Conservation (phyloP, 2,113 vertebrate species). For the Oenanthe oenanthe region DNA sequence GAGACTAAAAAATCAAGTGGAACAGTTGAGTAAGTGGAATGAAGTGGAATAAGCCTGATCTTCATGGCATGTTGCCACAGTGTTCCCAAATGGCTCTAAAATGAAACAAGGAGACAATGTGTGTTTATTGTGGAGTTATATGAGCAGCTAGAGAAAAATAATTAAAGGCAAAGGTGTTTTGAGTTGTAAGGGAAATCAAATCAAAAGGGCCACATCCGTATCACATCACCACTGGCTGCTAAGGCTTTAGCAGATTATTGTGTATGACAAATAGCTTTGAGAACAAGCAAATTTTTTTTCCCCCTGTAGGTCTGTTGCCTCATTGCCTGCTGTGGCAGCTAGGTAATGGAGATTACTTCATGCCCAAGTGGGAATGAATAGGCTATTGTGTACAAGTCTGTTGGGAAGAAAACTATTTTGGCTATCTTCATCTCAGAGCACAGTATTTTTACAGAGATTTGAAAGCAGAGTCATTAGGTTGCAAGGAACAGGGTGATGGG, state of each 20-base stretch:
- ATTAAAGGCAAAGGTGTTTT: neutral
- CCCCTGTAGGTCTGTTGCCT: neutral
- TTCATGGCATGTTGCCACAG: neutral
- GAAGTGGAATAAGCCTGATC: neutral
- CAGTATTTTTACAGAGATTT: neutral
- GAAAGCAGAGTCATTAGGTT: neutral
- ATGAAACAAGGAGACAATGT: neutral
- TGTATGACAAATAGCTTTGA: neutral
- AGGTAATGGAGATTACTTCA: neutral
- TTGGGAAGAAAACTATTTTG: constrained; percentile 10
- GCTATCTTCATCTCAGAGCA: neutral
- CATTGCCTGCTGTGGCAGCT: neutral
- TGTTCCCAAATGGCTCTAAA: constrained; percentile 3
- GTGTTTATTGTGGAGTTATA: neutral
- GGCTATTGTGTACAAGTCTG: neutral
- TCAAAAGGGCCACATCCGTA: neutral
- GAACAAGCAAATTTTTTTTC: neutral
- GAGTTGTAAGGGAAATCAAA: constrained; percentile 5
- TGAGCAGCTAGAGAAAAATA: neutral
- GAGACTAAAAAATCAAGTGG: constrained; percentile 6
- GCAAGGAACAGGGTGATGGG: neutral
- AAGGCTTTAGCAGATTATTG: neutral
- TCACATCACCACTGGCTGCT: neutral
- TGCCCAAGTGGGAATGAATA: neutral
- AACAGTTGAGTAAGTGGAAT: neutral